phyloP scores from a whole-genome alignment of 2,113 vertebrate species.

The Caranx ignobilis region DNA sequence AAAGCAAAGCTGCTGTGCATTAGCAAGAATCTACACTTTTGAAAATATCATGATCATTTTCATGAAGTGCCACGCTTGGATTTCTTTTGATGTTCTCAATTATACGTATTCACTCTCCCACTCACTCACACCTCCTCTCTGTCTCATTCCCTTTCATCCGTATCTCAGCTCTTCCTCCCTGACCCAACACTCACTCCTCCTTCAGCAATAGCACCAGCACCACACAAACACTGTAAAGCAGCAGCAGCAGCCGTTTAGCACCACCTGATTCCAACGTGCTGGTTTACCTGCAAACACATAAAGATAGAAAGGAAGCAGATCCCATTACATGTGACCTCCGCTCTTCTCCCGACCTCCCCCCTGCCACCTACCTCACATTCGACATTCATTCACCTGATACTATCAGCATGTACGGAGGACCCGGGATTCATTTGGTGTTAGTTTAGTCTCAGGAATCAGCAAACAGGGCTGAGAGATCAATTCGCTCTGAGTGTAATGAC shows the following conservation, averaged over 20 bases:
- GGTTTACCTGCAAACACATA: constrained; percentile 35
- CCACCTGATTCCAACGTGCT: constrained; percentile 6
- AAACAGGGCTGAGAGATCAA: constrained; percentile 74
- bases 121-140: constrained; percentile 57
- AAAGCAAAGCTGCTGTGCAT: constrained; percentile 9
- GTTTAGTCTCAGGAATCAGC: constrained; percentile 72
- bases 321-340: constrained; percentile 51
- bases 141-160: constrained; percentile 56
- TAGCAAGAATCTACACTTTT: constrained; percentile 22
- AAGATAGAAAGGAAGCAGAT: constrained; percentile 38
- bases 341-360: constrained; percentile 11
- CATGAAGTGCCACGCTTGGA: constrained; percentile 15
- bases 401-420: constrained; percentile 20
- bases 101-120: constrained; percentile 51
- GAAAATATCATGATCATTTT: constrained; percentile 45
- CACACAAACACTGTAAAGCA: constrained; percentile 26
- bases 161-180: constrained; percentile 32
- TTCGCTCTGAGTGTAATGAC: constrained; percentile 76
- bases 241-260: constrained; percentile 24
- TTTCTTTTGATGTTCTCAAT: constrained; percentile 62
- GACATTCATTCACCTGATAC: constrained; percentile 59
- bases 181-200: constrained; percentile 38
- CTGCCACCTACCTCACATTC: constrained; percentile 2
- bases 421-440: constrained; percentile 65
- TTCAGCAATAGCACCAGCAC: not conserved